Evolutionary conservation across 2,113 vertebrate species (phyloP), one percentile per base, ranked within the genome.

Genomic region (Eulemur macaco): DNA sequence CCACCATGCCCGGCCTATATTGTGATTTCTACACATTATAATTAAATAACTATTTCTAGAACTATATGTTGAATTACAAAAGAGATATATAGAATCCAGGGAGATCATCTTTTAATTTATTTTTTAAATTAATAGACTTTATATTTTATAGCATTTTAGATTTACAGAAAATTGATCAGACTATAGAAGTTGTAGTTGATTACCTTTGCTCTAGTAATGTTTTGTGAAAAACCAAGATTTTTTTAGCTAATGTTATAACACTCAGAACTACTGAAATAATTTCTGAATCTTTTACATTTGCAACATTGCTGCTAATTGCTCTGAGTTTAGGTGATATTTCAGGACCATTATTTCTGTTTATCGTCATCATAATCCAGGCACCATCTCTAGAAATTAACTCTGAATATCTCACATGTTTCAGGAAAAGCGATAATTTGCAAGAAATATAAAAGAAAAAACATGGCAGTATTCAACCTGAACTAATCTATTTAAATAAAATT

Each of bases 401-500:
- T 63, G 23, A 29, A 37, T 85, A 81, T 81, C 34, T 27, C 45
- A 89, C 31, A 50, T 31, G 27, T 90, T 18, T 68, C 27, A 91
- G 80, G 63, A 86, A 89, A 89, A 83, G 10, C 13, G 37, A 23
- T 88, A 87, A 91, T 91, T 56, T 85, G 5, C 15, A 64, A 68
- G 15, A 85, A 85, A 77, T 54, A 9, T 71, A 81, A 5, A 77
- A 94, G 42, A 14, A 80, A 96, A 76, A 92, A 27, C 7, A 76
- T 58, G 25, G 21, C 14, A 82, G 25, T 13, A 64, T 12, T 91
- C 6, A 68, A 89, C 45, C 18, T 64, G n/a, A 50, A 15, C 4
- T 66, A 73, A 89, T 50, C 7, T n/a, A 83, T 86, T 91, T 89
- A 73, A 85, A 92, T 92, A 86, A 95, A 94, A 77, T 78, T 58